Conservation (phyloP, 2,888 invertebrate species). For the Dorcus hopei region DNA sequence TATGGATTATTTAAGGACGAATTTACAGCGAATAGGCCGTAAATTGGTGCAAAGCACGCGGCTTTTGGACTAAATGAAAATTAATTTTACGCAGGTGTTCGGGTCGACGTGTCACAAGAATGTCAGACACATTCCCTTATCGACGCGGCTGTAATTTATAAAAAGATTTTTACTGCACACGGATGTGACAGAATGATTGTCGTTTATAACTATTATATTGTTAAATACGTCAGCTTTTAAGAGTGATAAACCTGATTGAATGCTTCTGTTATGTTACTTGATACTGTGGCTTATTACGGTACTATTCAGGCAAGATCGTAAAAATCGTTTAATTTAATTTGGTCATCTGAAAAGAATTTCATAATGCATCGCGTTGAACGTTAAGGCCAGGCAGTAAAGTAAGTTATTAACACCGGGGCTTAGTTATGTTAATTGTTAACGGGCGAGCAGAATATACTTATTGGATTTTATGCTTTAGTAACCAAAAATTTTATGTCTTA, state of each 20-base stretch:
- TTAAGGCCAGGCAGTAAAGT: no score
- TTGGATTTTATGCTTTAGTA: no score
- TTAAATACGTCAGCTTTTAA: slow-evolving; percentile 15
- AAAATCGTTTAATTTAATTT: background rate
- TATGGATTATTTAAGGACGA: slow-evolving; percentile 19
- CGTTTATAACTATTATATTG: slow-evolving; percentile 26
- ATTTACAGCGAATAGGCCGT: slow-evolving; percentile 16
- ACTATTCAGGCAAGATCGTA: background rate
- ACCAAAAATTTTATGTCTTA: no score
- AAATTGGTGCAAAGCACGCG: slow-evolving; percentile 16
- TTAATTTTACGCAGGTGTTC: slow-evolving; percentile 15
- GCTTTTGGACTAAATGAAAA: slow-evolving; percentile 10
- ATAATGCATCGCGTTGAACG: no score
- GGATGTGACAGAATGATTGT: slow-evolving; percentile 27
- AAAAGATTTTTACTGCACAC: slow-evolving; percentile 25
- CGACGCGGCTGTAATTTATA: slow-evolving; percentile 21
- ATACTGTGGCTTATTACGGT: slow-evolving; percentile 1
- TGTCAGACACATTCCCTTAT: slow-evolving; percentile 17
- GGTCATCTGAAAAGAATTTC: background rate
- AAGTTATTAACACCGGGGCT: no score
- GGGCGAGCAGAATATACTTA: no score
- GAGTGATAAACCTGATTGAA: slow-evolving; percentile 13
- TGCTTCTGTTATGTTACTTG: slow-evolving; percentile 5
- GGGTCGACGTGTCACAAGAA: slow-evolving; percentile 16
- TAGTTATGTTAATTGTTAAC: no score